A percentile compares a stretch with the other conserved stretches of the same genome.
These are phyloP conservation scores for Allacma fusca DNA, from an alignment of 2,888 invertebrate genomes.

Conservation along the genomic window DNA sequence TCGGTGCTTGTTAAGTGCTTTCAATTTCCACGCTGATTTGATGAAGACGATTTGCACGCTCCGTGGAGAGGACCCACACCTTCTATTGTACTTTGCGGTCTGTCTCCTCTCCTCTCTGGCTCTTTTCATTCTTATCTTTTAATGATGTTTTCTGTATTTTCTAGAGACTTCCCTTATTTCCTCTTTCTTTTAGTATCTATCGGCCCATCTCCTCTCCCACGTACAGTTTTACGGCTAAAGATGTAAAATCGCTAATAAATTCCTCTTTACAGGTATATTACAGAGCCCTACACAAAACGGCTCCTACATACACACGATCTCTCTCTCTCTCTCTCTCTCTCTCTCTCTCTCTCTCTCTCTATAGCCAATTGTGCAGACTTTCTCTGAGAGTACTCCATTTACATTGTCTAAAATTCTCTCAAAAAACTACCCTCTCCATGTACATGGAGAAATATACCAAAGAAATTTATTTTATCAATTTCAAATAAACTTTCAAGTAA, in stretches of 20 bases:
- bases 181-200: conserved; percentile 20
- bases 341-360: no score
- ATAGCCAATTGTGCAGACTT: no score
- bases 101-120: conserved; percentile 5
- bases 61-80: conserved; percentile 24
- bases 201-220: not conserved
- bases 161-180: conserved; percentile 24
- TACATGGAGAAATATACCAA: no score
- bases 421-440: no score
- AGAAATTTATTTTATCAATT: no score
- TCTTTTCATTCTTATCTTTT: conserved; percentile 25
- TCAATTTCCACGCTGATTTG: conserved; percentile 33
- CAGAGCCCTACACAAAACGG: no score
- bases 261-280: not conserved
- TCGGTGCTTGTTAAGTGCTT: conserved; percentile 37
- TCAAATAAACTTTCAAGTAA: no score
- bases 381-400: no score
- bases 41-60: conserved; percentile 41
- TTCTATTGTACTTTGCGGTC: conserved; percentile 31
- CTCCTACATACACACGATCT: no score
- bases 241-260: conserved; percentile 12
- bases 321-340: no score
- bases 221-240: not conserved
- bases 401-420: no score
- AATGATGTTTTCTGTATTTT: conserved; percentile 19